Evolutionary conservation across 2,888 invertebrate species (phyloP).

Genomic region (Argyresthia goedartella): DNA sequence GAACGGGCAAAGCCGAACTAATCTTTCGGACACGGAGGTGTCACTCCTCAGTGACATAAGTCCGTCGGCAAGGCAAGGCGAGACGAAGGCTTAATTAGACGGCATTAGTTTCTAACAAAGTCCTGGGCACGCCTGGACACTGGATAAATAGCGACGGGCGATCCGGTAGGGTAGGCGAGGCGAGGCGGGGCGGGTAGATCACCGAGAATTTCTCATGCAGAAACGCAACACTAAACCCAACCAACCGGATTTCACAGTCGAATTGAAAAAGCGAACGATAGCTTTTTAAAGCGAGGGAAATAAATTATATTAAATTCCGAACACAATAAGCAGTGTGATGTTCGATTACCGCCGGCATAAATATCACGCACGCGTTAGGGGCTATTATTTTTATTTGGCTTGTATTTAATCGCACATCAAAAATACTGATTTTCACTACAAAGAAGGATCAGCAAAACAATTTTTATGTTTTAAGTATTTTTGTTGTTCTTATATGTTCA

Average conservation of each 20-base stretch:
- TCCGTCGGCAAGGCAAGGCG: background rate
- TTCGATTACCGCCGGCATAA: too few species aligned
- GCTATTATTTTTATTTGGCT: too few species aligned
- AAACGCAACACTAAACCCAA: background rate
- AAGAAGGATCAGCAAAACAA: too few species aligned
- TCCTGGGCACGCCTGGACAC: slow-evolving; percentile 23
- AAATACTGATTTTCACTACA: too few species aligned
- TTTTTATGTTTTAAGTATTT: too few species aligned
- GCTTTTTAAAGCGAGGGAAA: background rate
- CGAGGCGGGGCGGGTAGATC: background rate
- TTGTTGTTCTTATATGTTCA: too few species aligned
- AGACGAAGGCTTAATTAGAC: slow-evolving; percentile 24
- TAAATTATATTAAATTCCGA: too few species aligned
- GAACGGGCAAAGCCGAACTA: slow-evolving; percentile 34
- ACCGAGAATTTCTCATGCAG: background rate
- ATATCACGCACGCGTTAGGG: too few species aligned
- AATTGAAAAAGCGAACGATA: background rate
- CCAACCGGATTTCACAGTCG: background rate
- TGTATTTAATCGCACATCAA: too few species aligned
- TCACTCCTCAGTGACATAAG: slow-evolving; percentile 12
- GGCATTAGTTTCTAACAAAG: slow-evolving; percentile 44
- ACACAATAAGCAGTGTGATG: too few species aligned
- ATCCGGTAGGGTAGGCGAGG: background rate
- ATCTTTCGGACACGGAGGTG: slow-evolving; percentile 34
- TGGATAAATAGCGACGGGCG: slow-evolving; percentile 22